phyloP scores from a whole-genome alignment of 1,140 invertebrate species.

The Fopius arisanus region DNA sequence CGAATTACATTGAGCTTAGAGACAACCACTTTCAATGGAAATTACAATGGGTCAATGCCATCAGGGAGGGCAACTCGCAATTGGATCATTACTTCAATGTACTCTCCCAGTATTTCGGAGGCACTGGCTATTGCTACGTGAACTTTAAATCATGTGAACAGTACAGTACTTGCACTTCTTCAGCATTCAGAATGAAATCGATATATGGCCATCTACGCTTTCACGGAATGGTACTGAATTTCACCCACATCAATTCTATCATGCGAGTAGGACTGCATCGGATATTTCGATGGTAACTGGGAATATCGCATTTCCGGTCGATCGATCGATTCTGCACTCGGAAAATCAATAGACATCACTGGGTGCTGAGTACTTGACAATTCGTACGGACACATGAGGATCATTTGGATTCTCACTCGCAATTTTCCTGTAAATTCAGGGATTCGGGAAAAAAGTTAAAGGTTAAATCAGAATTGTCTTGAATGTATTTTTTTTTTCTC shows the following conservation, averaged over 20 bases:
- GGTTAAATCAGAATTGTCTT: no score
- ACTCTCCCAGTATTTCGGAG: slow-evolving; percentile 44
- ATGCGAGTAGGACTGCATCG: background rate
- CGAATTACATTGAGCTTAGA: slow-evolving; percentile 53
- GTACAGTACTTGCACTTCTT: background rate
- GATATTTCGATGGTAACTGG: slow-evolving; percentile 26
- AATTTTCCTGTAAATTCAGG: no score
- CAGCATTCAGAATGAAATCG: background rate
- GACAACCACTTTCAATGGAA: slow-evolving; percentile 56
- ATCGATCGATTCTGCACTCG: slow-evolving; percentile 22
- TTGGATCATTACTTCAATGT: slow-evolving; percentile 56
- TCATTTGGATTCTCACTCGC: background rate
- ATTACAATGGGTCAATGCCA: slow-evolving; percentile 45
- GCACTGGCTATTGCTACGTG: slow-evolving; percentile 28
- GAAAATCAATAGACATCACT: slow-evolving; percentile 17
- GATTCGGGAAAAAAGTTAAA: no score
- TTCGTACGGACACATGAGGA: background rate
- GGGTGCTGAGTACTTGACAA: slow-evolving; percentile 8
- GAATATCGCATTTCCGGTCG: slow-evolving; percentile 29
- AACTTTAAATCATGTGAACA: background rate
- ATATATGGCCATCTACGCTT: slow-evolving; percentile 8
- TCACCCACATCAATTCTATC: slow-evolving; percentile 6
- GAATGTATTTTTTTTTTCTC: background rate
- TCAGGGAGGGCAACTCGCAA: slow-evolving; percentile 29
- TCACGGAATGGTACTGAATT: background rate